Base-by-base conservation (phyloP, 2,113 vertebrate species). In the Osmerus eperlanus region DNA sequence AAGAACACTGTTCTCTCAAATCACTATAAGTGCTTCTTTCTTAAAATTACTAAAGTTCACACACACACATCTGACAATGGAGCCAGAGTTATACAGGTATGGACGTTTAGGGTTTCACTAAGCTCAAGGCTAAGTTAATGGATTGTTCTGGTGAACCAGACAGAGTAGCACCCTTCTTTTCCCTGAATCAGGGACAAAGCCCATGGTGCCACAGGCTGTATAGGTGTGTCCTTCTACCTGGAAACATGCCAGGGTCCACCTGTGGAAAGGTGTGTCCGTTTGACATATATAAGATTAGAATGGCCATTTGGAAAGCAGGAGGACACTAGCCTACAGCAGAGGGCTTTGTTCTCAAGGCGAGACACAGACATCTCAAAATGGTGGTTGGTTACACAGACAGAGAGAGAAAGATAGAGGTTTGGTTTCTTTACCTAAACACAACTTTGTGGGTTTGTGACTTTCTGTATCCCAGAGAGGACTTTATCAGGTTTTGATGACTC, bases 21-120 rank as follows among this genome's bases (percentile, higher is more conserved):
- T 64, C 25, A 64, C 62, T 29, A 18, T 64, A 64, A 64, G 62
- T 64, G 29, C 62, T n/a, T 32, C 62, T 64, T 36, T 64, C 62
- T n/a, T 13, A 64, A 36, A 56, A 15, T 18, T 16, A 56, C 54
- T 36, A 36, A 36, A 7, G 32, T 36, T 36, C 25, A 62, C 25
- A 62, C 21, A 13, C 21, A 25, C 25, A 32, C 25, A 36, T 28
- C 29, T 36, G 14, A 64, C 29, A 32, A 28, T 29, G 29, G 62
- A 18, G 62, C 62, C 62, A 32, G 18, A 29, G 14, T 29, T 15
- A 62, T 29, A 13, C 60, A 29, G 13, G 23, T 6, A 62, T 8
- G 11, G 5, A 15, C 13, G 62, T 64, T 41, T 64, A 18, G 29
- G 62, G 16, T 64, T 64, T 64, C 62, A 64, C 60, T 32, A 16